Evolutionary conservation across 37 sponge, comb jelly and placozoan genomes (phyloP).

Genomic region (Diacarnus erythraeanus): DNA sequence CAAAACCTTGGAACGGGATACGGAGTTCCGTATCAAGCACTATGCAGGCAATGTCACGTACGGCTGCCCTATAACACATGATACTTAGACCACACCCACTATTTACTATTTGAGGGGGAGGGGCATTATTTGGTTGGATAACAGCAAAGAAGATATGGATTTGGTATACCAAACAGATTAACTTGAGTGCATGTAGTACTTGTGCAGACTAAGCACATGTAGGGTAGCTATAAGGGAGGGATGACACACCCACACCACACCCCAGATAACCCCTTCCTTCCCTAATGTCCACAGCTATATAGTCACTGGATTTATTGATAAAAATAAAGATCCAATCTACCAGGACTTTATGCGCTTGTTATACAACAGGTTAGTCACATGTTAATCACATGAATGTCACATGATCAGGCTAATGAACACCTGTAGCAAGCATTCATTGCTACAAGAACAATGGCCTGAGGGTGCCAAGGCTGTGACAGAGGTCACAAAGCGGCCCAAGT

Average conservation of each 20-base stretch:
- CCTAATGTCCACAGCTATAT: conserved; percentile 42
- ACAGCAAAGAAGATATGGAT: too few relatives aligned
- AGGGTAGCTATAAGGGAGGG: too few relatives aligned
- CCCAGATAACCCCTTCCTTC: too few relatives aligned
- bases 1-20: conserved; percentile 64
- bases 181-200: too few relatives aligned
- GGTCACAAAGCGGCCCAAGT: conserved; percentile 80
- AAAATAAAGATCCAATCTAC: conserved; percentile 87
- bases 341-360: conserved; percentile 87
- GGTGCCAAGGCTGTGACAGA: conserved; percentile 68
- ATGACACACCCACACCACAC: too few relatives aligned
- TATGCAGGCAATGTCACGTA: conserved; percentile 78
- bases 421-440: conserved; percentile 35
- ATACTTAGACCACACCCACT: too few relatives aligned
- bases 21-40: conserved; percentile 61
- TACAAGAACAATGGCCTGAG: conserved; percentile 85
- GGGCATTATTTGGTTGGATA: too few relatives aligned
- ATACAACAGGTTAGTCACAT: conserved; percentile 66
- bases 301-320: conserved; percentile 80
- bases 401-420: background rate
- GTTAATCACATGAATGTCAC: conserved; percentile 1
- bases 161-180: too few relatives aligned
- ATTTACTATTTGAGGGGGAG: too few relatives aligned
- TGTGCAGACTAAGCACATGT: too few relatives aligned
- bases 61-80: background rate